A percentile compares a stretch with the other conserved stretches of the same genome.
phyloP scores from a whole-genome alignment of 2,797 vertebrate species.

The Chiroxiphia lanceolata region DNA sequence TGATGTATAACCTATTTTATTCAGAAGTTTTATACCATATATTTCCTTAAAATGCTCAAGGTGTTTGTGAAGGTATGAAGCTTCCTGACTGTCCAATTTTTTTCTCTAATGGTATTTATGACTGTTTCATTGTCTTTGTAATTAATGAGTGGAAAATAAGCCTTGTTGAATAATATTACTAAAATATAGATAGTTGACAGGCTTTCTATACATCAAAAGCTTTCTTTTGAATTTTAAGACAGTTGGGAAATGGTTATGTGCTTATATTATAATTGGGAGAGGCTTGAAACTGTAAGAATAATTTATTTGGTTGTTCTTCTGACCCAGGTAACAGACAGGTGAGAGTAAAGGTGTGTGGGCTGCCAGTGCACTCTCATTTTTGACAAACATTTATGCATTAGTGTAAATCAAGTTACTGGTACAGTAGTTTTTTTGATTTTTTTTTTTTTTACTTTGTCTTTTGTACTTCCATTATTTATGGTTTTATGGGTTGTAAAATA shows the following conservation, averaged over 20 bases:
- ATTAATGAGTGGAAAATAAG: conserved; percentile 56
- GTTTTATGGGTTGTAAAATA: conserved; percentile 67
- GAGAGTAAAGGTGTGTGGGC: not conserved
- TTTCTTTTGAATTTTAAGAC: not conserved
- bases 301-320: not conserved
- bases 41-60: not conserved
- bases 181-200: not conserved
- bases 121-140: conserved; percentile 14
- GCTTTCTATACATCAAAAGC: not conserved
- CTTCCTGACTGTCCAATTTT: not conserved
- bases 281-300: not conserved
- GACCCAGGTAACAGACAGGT: conserved; percentile 15
- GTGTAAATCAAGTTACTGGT: conserved; percentile 26
- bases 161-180: conserved; percentile 16
- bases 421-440: not conserved
- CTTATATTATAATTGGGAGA: not conserved
- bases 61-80: not conserved
- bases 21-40: not conserved
- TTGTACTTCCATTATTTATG: conserved; percentile 61
- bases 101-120: not conserved
- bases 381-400: not conserved
- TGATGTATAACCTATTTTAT: not conserved
- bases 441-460: not conserved
- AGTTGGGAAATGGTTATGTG: not conserved
- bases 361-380: not conserved